Conservation (phyloP, 1,140 invertebrate genomes). For the Heliconius hewitsoni region DNA sequence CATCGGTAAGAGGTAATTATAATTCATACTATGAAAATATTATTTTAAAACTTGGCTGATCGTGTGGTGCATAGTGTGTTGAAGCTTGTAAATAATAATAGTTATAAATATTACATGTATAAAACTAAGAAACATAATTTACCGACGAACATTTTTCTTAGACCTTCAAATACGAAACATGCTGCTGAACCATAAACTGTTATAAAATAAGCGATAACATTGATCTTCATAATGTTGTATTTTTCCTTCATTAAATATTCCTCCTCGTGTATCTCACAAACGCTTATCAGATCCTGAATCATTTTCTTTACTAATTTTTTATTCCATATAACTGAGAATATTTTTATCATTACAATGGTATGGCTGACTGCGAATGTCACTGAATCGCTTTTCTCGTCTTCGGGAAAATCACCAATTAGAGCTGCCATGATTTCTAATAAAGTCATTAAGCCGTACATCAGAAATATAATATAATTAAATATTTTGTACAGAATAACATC, state of each 20-base stretch:
- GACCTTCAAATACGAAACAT: constrained; percentile 62
- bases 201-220: constrained; percentile 56
- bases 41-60: too few relatives aligned
- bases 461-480: constrained; percentile 47
- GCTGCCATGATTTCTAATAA: constrained; percentile 65
- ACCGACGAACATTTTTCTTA: constrained; percentile 59
- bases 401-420: constrained; percentile 57
- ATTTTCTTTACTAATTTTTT: constrained; percentile 57
- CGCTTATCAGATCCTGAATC: constrained; percentile 54
- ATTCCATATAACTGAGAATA: constrained; percentile 59
- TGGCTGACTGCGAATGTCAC: constrained; percentile 66
- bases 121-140: background rate
- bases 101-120: too few relatives aligned
- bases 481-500: constrained; percentile 52
- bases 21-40: too few relatives aligned
- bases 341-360: constrained; percentile 66
- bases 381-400: constrained; percentile 64
- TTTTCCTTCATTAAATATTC: constrained; percentile 53
- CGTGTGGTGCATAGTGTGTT: too few relatives aligned
- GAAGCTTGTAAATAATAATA: too few relatives aligned
- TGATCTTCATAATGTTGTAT: constrained; percentile 66
- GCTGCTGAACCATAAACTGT: constrained; percentile 55
- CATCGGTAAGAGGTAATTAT: too few relatives aligned
- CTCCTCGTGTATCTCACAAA: constrained; percentile 58
- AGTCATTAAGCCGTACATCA: constrained; percentile 59